Conservation (phyloP, 2,113 vertebrate genomes). For the Euleptes europaea region DNA sequence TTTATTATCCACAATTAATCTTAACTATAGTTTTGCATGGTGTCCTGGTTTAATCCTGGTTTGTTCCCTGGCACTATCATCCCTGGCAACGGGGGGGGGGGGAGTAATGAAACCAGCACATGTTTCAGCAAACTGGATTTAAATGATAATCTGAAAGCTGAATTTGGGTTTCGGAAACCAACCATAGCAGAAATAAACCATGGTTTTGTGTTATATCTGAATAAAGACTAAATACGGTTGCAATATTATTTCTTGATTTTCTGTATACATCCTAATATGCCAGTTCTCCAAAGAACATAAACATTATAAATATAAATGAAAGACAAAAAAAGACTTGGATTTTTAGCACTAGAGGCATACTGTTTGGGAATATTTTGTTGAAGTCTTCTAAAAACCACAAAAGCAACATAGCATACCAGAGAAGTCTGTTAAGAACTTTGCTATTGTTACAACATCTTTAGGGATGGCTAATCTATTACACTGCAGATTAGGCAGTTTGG, state of each 20-base stretch:
- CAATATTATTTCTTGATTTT: neutral
- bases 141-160: too few relatives aligned
- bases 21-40: too few relatives aligned
- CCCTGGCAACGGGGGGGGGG: too few relatives aligned
- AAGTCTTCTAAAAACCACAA: neutral
- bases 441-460: slow-evolving; percentile 33
- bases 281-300: neutral
- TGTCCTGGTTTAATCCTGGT: too few relatives aligned
- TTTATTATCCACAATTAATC: too few relatives aligned
- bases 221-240: neutral
- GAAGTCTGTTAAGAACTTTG: neutral
- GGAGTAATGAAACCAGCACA: too few relatives aligned
- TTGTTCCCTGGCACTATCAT: too few relatives aligned
- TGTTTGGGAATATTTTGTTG: slow-evolving; percentile 11
- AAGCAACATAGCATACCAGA: neutral
- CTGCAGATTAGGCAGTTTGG: slow-evolving; percentile 55
- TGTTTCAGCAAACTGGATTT: too few relatives aligned
- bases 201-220: too few relatives aligned
- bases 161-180: too few relatives aligned
- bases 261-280: neutral
- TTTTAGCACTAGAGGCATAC: neutral
- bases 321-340: neutral
- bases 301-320: neutral
- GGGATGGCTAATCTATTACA: slow-evolving; percentile 37
- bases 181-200: too few relatives aligned